Percentiles rank a stretch among this genome's conserved stretches.
Evolutionary conservation across 53 echinoderm and acorn worm genomes (phyloP).

Genomic region (Zoroaster sp.): DNA sequence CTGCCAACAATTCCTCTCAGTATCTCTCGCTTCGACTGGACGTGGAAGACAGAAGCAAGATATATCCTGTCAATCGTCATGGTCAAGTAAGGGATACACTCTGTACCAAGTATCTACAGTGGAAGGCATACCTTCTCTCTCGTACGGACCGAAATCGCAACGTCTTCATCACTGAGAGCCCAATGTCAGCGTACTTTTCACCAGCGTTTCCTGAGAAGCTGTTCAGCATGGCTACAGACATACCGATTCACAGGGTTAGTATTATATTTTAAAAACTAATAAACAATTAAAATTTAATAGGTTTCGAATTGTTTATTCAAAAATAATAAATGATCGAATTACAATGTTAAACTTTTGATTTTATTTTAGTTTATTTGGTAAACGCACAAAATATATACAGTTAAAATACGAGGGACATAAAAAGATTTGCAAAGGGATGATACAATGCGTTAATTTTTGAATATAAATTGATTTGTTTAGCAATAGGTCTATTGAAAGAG

Average conservation of each 20-base stretch:
- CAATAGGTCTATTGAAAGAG: too few species aligned
- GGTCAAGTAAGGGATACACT: slow-evolving; percentile 4
- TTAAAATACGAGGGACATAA: too few species aligned
- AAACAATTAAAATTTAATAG: not conserved
- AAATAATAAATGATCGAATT: too few species aligned
- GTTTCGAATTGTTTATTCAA: too few species aligned
- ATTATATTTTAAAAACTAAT: not conserved
- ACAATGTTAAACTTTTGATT: too few species aligned
- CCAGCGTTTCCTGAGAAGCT: slow-evolving; percentile 69
- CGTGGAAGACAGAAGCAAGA: slow-evolving; percentile 68
- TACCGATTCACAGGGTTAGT: slow-evolving; percentile 79
- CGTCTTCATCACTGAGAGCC: slow-evolving; percentile 70
- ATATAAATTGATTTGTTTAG: too few species aligned
- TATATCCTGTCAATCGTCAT: slow-evolving; percentile 24
- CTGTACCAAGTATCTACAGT: slow-evolving; percentile 91
- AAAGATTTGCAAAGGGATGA: too few species aligned
- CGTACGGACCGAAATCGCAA: slow-evolving; percentile 84
- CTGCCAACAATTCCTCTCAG: slow-evolving; percentile 69
- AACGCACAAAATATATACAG: too few species aligned
- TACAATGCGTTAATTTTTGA: too few species aligned
- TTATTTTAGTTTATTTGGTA: too few species aligned
- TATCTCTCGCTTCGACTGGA: slow-evolving; percentile 72
- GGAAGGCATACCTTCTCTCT: slow-evolving; percentile 84
- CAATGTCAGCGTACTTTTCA: slow-evolving; percentile 82
- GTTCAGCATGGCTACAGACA: slow-evolving; percentile 78